Evolutionary conservation across 2,888 invertebrate genomes (phyloP), one percentile per base, ranked within the genome.

Genomic region (Callimorpha dominula): DNA sequence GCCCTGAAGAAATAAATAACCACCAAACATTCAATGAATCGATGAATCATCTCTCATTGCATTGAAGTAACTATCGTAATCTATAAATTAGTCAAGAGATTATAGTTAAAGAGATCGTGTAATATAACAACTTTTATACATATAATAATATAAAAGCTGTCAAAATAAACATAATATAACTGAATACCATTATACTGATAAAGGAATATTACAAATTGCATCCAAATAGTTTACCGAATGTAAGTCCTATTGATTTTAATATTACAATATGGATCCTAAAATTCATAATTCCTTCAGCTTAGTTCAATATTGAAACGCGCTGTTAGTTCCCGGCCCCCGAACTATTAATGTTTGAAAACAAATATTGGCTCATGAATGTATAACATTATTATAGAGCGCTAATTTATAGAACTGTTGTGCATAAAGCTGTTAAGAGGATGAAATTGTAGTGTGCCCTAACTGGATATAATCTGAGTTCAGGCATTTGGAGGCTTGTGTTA

Each of bases 231-330:
- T 31, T 42, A 57, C 11, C 5, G 20, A 54, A 11, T 12, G n/a
- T 14, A 52, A 67, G n/a, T 42, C n/a, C 12, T 3, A 42, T 40
- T 63, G 11, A 52, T 42, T 67, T 42, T 54, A n/a, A n/a, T n/a
- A n/a, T n/a, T 42, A 40, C 14, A 17, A 42, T 42, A 31, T 67
- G 42, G 54, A 17, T 54, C 12, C n/a, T n/a, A 54, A 67, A 67
- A 67, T 8, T 50, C 50, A 52, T 67, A 54, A 54, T 17, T 12
- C 14, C 14, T 31, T n/a, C n/a, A 67, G 54, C n/a, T 42, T 67
- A 67, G 40, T 42, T 42, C 54, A 67, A 67, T 54, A 67, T 54
- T 67, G 54, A 54, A 54, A 67, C n/a, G n/a, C 4, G n/a, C n/a
- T 12, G 17, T 42, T 42, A 7, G 12, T 42, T n/a, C 11, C 12